Percentiles rank a stretch among this genome's conserved stretches.
Conservation (phyloP, 2,888 invertebrate species). For the Drosophila pseudotakahashii region DNA sequence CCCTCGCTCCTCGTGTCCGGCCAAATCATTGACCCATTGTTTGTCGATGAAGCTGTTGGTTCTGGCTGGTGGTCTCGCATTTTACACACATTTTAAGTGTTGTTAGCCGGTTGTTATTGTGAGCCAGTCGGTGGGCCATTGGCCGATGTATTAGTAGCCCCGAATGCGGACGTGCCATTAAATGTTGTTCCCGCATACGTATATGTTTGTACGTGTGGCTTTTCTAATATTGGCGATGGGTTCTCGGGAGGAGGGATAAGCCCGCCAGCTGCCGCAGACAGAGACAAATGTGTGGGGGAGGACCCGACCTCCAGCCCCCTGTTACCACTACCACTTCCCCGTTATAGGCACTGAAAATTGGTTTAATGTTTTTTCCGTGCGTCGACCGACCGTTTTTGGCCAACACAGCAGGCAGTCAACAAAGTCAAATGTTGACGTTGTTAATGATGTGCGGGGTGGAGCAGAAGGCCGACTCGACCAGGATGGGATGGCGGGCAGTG, state of each 20-base stretch:
- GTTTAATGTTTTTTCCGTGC: conserved; percentile 68
- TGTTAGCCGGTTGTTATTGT: conserved; percentile 72
- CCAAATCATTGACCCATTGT: conserved; percentile 67
- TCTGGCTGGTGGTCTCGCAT: conserved; percentile 62
- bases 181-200: conserved; percentile 33
- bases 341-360: conserved; percentile 67
- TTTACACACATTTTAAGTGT: conserved; percentile 77
- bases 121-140: conserved; percentile 13
- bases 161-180: conserved; percentile 48
- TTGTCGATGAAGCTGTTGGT: conserved; percentile 62
- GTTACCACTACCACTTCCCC: conserved; percentile 17
- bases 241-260: conserved; percentile 55
- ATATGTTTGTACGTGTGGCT: conserved; percentile 54
- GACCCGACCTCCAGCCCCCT: not conserved
- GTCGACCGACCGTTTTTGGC: conserved; percentile 52
- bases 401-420: conserved; percentile 60
- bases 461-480: conserved; percentile 6
- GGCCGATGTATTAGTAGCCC: conserved; percentile 21
- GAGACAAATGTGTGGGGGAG: conserved; percentile 63
- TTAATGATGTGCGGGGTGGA: conserved; percentile 66
- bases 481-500: conserved; percentile 1
- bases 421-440: conserved; percentile 71
- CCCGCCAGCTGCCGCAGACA: conserved; percentile 65
- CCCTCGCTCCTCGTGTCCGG: conserved; percentile 6
- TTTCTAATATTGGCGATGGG: conserved; percentile 72